Evolutionary conservation across 2,113 vertebrate genomes (phyloP).

Genomic region (Peucedramus taeniatus): DNA sequence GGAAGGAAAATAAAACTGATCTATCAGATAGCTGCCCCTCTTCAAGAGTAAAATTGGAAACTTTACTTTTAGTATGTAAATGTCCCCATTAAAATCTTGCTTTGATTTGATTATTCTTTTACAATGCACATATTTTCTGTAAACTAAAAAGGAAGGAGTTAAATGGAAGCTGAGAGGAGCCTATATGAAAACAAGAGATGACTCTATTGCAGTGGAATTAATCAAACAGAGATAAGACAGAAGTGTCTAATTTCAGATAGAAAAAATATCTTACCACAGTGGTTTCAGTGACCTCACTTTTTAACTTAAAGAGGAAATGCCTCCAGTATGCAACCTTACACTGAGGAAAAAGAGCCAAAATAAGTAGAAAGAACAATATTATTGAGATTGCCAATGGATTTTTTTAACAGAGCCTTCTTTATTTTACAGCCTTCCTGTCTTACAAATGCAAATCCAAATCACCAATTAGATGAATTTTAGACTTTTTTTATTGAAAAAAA

Average conservation of each 20-base stretch:
- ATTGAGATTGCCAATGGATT: neutral
- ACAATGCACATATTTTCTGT: neutral
- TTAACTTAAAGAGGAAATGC: slow-evolving; percentile 45
- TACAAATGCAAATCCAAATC: neutral
- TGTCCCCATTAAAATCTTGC: neutral
- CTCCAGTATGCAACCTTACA: neutral
- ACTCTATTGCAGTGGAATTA: neutral
- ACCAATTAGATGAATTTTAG: neutral
- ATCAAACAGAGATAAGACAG: slow-evolving; percentile 24
- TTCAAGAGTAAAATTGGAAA: neutral
- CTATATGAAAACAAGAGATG: neutral
- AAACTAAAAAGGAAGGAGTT: neutral
- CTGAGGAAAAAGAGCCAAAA: neutral
- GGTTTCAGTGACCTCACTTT: slow-evolving; percentile 14
- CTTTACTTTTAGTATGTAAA: neutral
- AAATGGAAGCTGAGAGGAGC: neutral
- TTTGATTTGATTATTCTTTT: neutral
- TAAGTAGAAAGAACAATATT: neutral
- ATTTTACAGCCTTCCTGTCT: neutral
- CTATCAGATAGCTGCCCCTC: neutral
- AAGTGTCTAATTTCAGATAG: slow-evolving; percentile 28
- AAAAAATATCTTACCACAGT: slow-evolving; percentile 1
- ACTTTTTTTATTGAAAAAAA: neutral
- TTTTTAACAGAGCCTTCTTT: neutral
- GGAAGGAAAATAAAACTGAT: neutral